phyloP scores from a whole-genome alignment of 1,140 invertebrate genomes.

The Acromyrmex echinatior region DNA sequence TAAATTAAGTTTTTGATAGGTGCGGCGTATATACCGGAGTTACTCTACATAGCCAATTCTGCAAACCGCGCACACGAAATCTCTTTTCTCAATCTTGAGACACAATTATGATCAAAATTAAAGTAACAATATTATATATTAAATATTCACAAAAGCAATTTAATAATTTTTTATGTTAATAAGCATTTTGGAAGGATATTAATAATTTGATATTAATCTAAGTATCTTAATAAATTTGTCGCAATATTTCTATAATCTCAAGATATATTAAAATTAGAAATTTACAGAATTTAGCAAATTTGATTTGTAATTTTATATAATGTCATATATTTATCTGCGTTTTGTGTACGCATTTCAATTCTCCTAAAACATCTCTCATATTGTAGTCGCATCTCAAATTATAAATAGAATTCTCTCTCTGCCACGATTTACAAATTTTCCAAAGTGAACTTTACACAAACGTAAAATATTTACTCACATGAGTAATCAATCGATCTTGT shows the following conservation, averaged over 20 bases:
- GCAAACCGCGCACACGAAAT: too few species aligned
- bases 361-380: not conserved
- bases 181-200: too few species aligned
- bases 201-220: too few species aligned
- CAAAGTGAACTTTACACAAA: not conserved
- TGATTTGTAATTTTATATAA: not conserved
- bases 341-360: not conserved
- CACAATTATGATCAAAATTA: too few species aligned
- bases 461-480: constrained; percentile 1
- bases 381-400: not conserved
- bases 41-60: too few species aligned
- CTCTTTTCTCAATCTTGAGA: too few species aligned
- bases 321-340: not conserved
- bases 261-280: not conserved
- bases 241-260: not conserved
- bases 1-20: too few species aligned
- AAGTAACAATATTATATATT: too few species aligned
- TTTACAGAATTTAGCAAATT: not conserved
- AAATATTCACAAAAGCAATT: too few species aligned
- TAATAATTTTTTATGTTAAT: too few species aligned
- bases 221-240: not conserved
- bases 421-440: not conserved
- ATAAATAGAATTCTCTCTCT: constrained; percentile 3
- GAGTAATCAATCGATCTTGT: not conserved
- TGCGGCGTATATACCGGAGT: too few species aligned